These are phyloP conservation scores for Trogon melanurus DNA, from an alignment of 2,113 vertebrate genomes.

Conservation along the genomic window DNA sequence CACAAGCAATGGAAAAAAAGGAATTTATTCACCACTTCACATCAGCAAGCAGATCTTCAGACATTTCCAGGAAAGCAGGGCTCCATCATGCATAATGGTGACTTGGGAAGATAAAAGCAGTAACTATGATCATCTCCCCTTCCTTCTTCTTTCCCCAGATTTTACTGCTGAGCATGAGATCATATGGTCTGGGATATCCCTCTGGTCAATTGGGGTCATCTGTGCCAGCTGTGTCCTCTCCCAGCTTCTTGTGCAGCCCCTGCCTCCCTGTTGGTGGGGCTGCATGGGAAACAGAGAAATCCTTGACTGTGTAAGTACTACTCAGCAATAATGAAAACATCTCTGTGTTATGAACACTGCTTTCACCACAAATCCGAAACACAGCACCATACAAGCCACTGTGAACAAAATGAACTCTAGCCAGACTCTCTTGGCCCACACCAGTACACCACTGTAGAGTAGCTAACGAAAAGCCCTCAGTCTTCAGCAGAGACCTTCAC, in stretches of 20 bases:
- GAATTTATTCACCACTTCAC: neutral
- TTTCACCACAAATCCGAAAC: neutral
- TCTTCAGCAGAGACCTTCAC: neutral
- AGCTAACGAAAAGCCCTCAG: neutral
- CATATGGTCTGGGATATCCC: accelerated
- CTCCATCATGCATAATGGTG: accelerated
- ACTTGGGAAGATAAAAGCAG: neutral
- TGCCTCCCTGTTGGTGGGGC: accelerated
- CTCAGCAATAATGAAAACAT: neutral
- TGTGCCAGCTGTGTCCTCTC: neutral
- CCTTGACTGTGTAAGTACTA: neutral
- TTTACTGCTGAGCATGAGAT: neutral
- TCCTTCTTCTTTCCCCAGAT: neutral
- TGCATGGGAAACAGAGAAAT: neutral
- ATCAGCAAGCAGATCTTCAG: neutral
- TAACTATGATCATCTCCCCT: accelerated
- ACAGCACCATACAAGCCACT: neutral
- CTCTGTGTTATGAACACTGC: neutral
- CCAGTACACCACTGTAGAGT: neutral
- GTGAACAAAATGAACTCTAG: neutral
- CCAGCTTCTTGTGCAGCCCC: neutral
- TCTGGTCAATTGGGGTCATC: neutral
- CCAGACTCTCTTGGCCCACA: neutral
- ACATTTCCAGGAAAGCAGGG: neutral
- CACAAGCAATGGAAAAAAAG: neutral